A percentile compares a stretch with the other conserved stretches of the same genome.
Conservation (phyloP, 1,140 invertebrate species). For the Apis florea region DNA sequence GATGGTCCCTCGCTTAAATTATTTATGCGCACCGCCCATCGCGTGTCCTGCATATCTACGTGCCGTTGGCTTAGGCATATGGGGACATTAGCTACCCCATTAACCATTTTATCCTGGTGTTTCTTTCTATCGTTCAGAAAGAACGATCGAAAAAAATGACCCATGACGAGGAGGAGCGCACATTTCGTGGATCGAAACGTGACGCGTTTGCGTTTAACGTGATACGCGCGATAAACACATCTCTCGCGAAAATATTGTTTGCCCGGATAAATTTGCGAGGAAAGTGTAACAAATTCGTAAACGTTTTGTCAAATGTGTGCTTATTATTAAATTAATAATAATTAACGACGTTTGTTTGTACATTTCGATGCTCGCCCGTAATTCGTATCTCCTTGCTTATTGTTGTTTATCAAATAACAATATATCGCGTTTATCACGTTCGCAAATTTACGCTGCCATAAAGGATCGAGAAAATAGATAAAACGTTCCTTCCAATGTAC, state of each 20-base stretch:
- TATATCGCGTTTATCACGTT: no score
- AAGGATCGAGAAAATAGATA: no score
- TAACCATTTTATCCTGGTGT: conserved; percentile 73
- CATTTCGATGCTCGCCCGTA: background rate
- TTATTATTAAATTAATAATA: background rate
- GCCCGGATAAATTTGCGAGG: background rate
- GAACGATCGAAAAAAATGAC: conserved; percentile 32
- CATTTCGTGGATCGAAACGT: conserved; percentile 26
- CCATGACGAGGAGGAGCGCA: conserved; percentile 24
- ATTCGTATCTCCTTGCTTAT: background rate
- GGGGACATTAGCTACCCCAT: conserved; percentile 78
- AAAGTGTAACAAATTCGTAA: background rate
- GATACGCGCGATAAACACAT: background rate
- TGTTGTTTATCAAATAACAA: background rate
- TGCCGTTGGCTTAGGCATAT: conserved; percentile 73
- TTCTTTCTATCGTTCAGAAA: conserved; percentile 18
- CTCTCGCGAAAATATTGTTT: background rate
- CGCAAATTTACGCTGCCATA: no score
- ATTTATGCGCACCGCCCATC: conserved; percentile 76
- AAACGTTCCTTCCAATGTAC: no score
- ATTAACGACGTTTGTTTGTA: background rate
- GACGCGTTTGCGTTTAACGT: background rate
- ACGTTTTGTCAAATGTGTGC: background rate
- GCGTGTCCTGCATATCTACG: conserved; percentile 66
- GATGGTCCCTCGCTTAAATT: conserved; percentile 69